phyloP scores from a whole-genome alignment of 2,888 invertebrate genomes.

The Colostygia pectinataria region DNA sequence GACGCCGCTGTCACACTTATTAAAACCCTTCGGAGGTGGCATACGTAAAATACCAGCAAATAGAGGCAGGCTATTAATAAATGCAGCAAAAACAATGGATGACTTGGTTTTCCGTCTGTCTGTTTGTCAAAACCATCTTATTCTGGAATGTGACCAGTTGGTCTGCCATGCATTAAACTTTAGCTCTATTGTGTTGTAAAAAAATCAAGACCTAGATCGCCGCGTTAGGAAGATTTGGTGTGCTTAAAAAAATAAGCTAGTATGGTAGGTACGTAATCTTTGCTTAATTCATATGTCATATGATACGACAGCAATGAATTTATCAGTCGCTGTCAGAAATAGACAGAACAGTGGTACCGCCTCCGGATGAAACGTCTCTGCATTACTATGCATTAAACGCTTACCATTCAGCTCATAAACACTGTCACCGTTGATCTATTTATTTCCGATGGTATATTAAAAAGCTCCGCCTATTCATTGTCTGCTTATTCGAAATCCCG shows the following conservation, averaged over 20 bases:
- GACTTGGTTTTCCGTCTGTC: not conserved
- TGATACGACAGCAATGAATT: constrained; percentile 1
- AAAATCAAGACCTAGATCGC: too few relatives aligned
- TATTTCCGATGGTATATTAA: constrained; percentile 11
- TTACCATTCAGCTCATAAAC: constrained; percentile 12
- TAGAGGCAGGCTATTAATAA: not conserved
- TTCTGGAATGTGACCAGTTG: too few relatives aligned
- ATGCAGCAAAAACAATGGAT: not conserved
- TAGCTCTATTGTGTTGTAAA: not conserved
- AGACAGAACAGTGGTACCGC: constrained; percentile 14
- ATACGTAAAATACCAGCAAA: constrained; percentile 6
- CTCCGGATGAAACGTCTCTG: constrained; percentile 15
- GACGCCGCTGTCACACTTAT: constrained; percentile 26
- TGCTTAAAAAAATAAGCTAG: too few relatives aligned
- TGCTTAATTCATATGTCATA: constrained; percentile 5
- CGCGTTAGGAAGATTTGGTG: too few relatives aligned
- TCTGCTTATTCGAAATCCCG: constrained; percentile 36
- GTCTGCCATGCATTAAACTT: too few relatives aligned
- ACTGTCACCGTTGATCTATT: constrained; percentile 16
- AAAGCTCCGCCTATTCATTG: constrained; percentile 28
- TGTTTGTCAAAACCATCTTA: too few relatives aligned
- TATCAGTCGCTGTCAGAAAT: constrained; percentile 2
- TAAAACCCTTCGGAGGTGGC: constrained; percentile 28
- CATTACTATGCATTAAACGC: constrained; percentile 12
- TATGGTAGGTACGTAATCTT: too few relatives aligned